A percentile compares a stretch with the other conserved stretches of the same genome.
Evolutionary conservation across 2,888 invertebrate genomes (phyloP).

Genomic region (Tipula vernalis): DNA sequence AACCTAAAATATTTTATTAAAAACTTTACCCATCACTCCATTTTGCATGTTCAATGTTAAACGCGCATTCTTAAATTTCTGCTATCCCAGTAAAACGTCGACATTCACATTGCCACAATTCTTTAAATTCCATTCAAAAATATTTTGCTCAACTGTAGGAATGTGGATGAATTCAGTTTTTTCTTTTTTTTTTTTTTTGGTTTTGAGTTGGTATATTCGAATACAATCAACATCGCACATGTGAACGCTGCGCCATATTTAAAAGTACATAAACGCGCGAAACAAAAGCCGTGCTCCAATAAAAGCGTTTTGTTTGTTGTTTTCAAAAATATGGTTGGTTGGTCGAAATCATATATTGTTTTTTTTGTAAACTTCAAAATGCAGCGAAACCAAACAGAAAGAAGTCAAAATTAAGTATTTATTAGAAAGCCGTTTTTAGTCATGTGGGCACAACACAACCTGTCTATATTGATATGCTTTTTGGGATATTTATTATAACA

Average conservation of each 20-base stretch:
- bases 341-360: background rate
- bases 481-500: background rate
- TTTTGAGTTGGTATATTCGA: background rate
- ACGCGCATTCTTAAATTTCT: background rate
- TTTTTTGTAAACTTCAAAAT: background rate
- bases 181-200: too few species aligned
- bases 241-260: background rate
- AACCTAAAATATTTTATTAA: too few species aligned
- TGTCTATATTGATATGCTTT: background rate
- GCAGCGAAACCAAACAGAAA: background rate
- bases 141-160: background rate
- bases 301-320: background rate
- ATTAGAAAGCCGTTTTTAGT: background rate
- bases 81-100: background rate
- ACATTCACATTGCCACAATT: slow-evolving; percentile 4
- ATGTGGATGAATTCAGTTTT: background rate
- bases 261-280: background rate
- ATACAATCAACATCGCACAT: background rate
- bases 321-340: background rate
- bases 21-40: background rate
- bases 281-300: background rate
- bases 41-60: background rate
- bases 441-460: background rate
- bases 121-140: background rate
- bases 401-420: background rate